Evolutionary conservation across 2,888 invertebrate species (phyloP).

Genomic region (Microchrysa polita): DNA sequence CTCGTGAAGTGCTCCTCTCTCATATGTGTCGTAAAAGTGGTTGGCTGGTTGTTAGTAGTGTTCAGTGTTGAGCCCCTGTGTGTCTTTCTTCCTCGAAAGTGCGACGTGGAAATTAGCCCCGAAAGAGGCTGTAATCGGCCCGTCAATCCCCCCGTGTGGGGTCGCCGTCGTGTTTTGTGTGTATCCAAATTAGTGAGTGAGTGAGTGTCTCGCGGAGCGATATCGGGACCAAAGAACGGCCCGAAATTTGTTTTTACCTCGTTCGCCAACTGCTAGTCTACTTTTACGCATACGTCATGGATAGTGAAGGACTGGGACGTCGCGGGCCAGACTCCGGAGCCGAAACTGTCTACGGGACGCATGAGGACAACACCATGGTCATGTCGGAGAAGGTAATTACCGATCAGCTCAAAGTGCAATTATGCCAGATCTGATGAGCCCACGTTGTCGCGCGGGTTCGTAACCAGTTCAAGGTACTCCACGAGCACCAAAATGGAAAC

Average conservation of each 20-base stretch:
- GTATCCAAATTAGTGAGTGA: not conserved
- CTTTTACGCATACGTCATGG: slow-evolving; percentile 48
- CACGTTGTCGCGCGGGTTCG: not conserved
- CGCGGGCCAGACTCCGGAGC: slow-evolving; percentile 68
- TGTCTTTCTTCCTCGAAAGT: slow-evolving; percentile 7
- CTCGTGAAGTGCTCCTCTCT: slow-evolving; percentile 30
- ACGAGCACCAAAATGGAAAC: not conserved
- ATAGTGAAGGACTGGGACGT: slow-evolving; percentile 48
- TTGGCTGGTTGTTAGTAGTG: not conserved
- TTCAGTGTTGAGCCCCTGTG: slow-evolving; percentile 31
- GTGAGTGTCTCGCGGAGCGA: not conserved
- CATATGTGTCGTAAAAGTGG: slow-evolving; percentile 23
- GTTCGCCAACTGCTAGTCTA: slow-evolving; percentile 46
- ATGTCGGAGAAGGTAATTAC: slow-evolving; percentile 90
- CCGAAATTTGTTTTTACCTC: slow-evolving; percentile 46
- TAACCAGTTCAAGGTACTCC: slow-evolving; percentile 9
- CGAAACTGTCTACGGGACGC: slow-evolving; percentile 94
- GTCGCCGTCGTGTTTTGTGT: slow-evolving; percentile 18
- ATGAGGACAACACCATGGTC: slow-evolving; percentile 93
- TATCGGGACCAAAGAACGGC: not conserved
- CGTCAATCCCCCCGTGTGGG: slow-evolving; percentile 28
- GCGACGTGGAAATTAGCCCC: slow-evolving; percentile 22
- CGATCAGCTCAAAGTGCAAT: not conserved
- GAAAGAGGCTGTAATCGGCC: not conserved
- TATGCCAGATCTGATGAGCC: not conserved